A percentile compares a stretch with the other conserved stretches of the same genome.
These are phyloP conservation scores for Sebastes vulpes DNA, from an alignment of 2,797 vertebrate genomes.

Conservation along the genomic window DNA sequence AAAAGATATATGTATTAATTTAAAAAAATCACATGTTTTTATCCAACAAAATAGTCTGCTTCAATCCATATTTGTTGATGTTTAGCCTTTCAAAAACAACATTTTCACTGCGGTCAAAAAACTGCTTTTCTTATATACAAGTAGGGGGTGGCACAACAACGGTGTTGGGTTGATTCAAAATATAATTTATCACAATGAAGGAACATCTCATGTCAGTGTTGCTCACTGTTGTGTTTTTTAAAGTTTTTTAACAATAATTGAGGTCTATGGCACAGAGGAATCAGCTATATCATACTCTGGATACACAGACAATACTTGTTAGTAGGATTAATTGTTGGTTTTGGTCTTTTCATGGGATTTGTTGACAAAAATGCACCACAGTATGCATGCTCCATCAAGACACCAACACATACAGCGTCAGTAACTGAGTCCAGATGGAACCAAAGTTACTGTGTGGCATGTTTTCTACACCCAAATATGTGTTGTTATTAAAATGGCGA, in stretches of 20 bases:
- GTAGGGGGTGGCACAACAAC: no score
- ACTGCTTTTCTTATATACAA: no score
- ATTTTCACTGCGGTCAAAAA: no score
- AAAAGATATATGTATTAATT: no score
- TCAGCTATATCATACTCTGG: background rate
- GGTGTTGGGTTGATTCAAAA: background rate
- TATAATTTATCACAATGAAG: background rate
- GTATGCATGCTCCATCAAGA: background rate
- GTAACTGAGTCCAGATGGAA: background rate
- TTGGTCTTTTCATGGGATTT: background rate
- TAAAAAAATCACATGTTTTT: no score
- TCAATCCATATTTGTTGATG: no score
- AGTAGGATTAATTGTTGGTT: background rate
- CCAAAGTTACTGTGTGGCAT: background rate
- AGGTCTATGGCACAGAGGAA: background rate
- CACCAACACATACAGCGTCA: background rate
- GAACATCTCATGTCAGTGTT: background rate
- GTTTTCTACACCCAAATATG: slow-evolving; percentile 14
- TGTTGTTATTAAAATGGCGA: slow-evolving; percentile 18
- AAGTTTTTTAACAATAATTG: background rate
- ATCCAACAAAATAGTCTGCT: no score
- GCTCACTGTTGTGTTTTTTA: background rate
- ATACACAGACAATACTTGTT: background rate
- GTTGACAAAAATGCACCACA: background rate
- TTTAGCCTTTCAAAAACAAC: no score